Base-by-base conservation (phyloP, 2,113 vertebrate genomes). In the Hoplias malabaricus region DNA sequence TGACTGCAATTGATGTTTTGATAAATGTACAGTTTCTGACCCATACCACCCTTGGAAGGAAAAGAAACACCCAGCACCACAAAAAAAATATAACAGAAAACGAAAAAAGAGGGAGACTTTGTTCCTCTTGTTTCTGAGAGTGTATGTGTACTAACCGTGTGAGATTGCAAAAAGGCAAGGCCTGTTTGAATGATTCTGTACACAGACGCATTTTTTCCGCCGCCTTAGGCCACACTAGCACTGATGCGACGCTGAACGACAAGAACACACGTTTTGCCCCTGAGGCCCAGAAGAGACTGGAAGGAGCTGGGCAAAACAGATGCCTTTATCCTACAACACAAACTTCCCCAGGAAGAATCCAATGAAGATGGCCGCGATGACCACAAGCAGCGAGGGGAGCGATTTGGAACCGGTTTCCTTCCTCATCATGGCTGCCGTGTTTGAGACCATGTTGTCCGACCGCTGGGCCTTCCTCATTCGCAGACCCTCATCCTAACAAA, bases 291-390 rank as follows among this genome's bases (percentile, higher is more conserved):
- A 50, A 50, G 33, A 70, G 50, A 73, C 79, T 71, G 73, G 59
- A 62, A 67, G 73, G 79, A 65, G 66, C 72, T 40, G 73, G 36
- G 65, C 57, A 62, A 68, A 72, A 61, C 21, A 34, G 48, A 78
- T 48, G 29, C 43, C 48, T 43, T 48, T 73, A 48, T 57, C 23
- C 93, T 95, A 96, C 93, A 96, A 94, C 92, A 95, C 93, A 88
- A 96, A 96, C 86, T 96, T 96, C 88, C 94, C 95, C 92, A 95
- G 90, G 95, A 96, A 95, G 94, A 96, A 95, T 88, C 95, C 95
- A 86, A 96, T 95, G 93, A 96, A 96, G 90, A 96, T 94, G 90
- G 95, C 94, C 87, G 95, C 94, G 87, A 96, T 95, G 78, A 96
- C 93, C 82, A 96, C 94, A 74, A 96, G 93, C 86, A 96, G 94